A percentile compares a stretch with the other conserved stretches of the same genome.
Evolutionary conservation across 1,140 invertebrate species (phyloP).

Genomic region (Philopotamus ludificatus): DNA sequence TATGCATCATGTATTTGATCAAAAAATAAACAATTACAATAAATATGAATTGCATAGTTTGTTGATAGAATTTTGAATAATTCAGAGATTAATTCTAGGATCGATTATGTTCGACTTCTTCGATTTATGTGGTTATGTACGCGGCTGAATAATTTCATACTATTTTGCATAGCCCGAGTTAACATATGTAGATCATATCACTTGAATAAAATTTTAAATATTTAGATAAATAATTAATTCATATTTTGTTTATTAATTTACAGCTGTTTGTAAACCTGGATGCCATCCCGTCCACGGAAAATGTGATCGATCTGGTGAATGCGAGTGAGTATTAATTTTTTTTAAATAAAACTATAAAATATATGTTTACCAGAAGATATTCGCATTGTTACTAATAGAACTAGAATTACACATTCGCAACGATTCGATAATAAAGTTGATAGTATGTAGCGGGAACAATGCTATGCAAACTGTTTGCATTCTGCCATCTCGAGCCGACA

Average conservation of each 20-base stretch:
- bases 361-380: neutral
- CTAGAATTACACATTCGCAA: neutral
- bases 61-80: too few species aligned
- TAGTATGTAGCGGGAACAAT: neutral
- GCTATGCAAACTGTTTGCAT: conserved; percentile 2
- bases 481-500: neutral
- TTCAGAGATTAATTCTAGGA: too few species aligned
- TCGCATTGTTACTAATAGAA: neutral
- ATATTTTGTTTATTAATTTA: conserved; percentile 46
- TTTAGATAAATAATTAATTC: neutral
- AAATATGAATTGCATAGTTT: too few species aligned
- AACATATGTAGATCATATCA: too few species aligned
- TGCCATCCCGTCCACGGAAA: conserved; percentile 86
- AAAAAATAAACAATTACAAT: too few species aligned
- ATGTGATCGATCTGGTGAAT: conserved; percentile 84
- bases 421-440: neutral
- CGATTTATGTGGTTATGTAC: too few species aligned
- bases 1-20: too few species aligned
- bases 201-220: too few species aligned
- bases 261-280: conserved; percentile 86
- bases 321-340: conserved; percentile 74
- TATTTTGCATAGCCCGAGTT: too few species aligned
- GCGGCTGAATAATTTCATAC: too few species aligned
- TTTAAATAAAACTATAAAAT: too few species aligned
- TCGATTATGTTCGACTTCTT: too few species aligned